These are phyloP conservation scores for Diplazon laetatorius DNA, from an alignment of 2,888 invertebrate species.

Conservation along the genomic window DNA sequence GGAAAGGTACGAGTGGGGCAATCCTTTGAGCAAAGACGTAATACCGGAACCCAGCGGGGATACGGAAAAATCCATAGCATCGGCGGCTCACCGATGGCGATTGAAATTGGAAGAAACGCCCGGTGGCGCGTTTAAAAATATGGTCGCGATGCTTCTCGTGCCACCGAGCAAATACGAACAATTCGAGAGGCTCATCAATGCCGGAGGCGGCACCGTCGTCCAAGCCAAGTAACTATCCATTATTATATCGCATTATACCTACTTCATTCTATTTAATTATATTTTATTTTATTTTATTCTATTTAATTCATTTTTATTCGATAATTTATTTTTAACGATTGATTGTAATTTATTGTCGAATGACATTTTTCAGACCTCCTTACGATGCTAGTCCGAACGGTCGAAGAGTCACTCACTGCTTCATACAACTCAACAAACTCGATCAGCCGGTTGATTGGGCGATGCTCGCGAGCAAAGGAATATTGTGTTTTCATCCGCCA, in stretches of 20 bases:
- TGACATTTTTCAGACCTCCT: slow-evolving; percentile 74
- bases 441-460: slow-evolving; percentile 84
- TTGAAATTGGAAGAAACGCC: slow-evolving; percentile 83
- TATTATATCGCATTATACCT: too few relatives aligned
- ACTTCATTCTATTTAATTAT: too few relatives aligned
- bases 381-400: slow-evolving; percentile 76
- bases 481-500: slow-evolving; percentile 87
- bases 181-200: slow-evolving; percentile 88
- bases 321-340: too few relatives aligned
- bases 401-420: slow-evolving; percentile 87
- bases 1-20: slow-evolving; percentile 93
- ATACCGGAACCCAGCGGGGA: slow-evolving; percentile 82
- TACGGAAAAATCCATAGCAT: slow-evolving; percentile 83
- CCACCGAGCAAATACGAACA: slow-evolving; percentile 85
- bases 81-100: slow-evolving; percentile 89
- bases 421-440: slow-evolving; percentile 85
- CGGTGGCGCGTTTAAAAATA: slow-evolving; percentile 82
- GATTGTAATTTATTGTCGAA: background rate
- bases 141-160: slow-evolving; percentile 85
- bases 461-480: slow-evolving; percentile 84
- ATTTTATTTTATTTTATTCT: too few relatives aligned
- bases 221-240: slow-evolving; percentile 84
- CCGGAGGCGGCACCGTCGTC: slow-evolving; percentile 90
- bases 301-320: too few relatives aligned
- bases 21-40: slow-evolving; percentile 85